Evolutionary conservation across 2,888 invertebrate genomes (phyloP), one percentile per base, ranked within the genome.

Genomic region (Heterodera filipjevi): DNA sequence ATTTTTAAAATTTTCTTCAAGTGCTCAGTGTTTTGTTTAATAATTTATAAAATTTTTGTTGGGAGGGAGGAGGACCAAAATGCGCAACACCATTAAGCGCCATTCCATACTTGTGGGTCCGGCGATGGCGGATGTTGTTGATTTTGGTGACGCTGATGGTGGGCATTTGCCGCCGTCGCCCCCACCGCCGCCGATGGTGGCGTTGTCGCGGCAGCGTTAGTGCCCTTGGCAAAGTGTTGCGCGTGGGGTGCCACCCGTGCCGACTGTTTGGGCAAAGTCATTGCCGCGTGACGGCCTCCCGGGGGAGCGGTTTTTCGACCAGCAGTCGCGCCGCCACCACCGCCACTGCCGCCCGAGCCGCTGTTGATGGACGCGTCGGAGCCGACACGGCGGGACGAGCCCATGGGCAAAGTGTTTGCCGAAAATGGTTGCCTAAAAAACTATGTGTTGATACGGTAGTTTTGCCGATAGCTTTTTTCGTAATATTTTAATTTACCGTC

Each of bases 281-380:
- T 39, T 12, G 79, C 71, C 49, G 77, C 46, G 49, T 79, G 64
- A 44, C 44, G 30, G 27, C 27, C 59, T 27, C 27, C 59, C 8
- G 59, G 5, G n/a, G 59, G 6, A 8, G 59, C 27, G 8, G 77
- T 22, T 35, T 32, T 32, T 3, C 39, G 32, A 6, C 32, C 22
- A 22, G 66, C 77, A 14, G 72, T 8, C 10, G 46, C 66, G 19
- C 77, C 68, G 19, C 49, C 71, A n/a, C 27, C 71, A 53, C 80
- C 44, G 19, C 79, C 68, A 27, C 49, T 53, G 30, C 27, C 71
- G 68, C 80, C 44, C 32, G 71, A 71, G n/a, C 33, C 77, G 49
- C 83, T 80, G 77, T 80, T 85, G 30, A 83, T 76, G 32, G 83
- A 82, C 27, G 59, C 66, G 44, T 77, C 83, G 0, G 83, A 81